Base-by-base conservation (phyloP, 2,113 vertebrate genomes). In the Probosciger aterrimus region DNA sequence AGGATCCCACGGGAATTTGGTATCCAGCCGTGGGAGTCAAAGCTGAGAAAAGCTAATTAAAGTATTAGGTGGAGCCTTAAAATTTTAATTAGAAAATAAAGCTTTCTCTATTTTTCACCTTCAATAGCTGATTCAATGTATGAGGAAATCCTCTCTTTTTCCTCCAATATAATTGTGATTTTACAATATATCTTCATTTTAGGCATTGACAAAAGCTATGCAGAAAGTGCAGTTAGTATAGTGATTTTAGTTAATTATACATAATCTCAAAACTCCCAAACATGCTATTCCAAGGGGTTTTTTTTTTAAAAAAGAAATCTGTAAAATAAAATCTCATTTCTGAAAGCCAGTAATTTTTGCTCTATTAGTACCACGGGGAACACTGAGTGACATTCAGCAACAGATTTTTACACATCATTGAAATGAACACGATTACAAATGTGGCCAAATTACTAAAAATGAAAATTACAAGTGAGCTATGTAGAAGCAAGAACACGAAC, bases 221-320 rank as follows among this genome's bases (percentile, higher is more conserved):
- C 49, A 88, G 88, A 95, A 93, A 11, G 18, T 71, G 47, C 46
- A n/a, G 75, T 77, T 94, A 69, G 87, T 79, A 76, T 53, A 95
- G 91, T 62, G 69, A 96, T 91, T 92, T 84, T 55, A 78, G 76
- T 78, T 89, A 94, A 90, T 94, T 95, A 84, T 74, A 64, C 77
- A 64, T 74, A 74, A 94, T 82, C 62, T 82, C 70, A 53, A 53
- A 89, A 88, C 24, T 86, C 73, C 69, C 69, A 91, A 94, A 82
- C 44, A 86, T n/a, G 57, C 43, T 82, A 84, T 71, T 86, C 68
- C n/a, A 90, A 64, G 60, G 16, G 13, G n/a, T n/a, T n/a, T 30
- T 68, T 74, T 78, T 82, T 41, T 11, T 3, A 4, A 0, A 1
- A 37, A 73, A 9, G 49, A 64, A 68, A 86, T 55, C 68, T 80